Evolutionary conservation across 2,113 vertebrate species (phyloP).

Genomic region (Alectura lathami): DNA sequence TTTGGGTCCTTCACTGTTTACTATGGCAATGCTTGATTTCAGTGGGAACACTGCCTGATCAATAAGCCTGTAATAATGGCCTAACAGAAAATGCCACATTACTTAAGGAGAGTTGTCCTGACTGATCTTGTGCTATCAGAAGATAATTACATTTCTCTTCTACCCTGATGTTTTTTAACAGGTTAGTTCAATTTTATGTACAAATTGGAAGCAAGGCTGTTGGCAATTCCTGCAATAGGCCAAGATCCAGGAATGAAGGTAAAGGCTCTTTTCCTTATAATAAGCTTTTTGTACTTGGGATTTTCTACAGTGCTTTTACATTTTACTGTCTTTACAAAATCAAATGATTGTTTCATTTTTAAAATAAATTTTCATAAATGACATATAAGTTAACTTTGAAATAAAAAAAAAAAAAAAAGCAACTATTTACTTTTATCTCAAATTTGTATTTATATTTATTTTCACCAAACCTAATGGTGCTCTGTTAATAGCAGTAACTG

Average conservation of each 20-base stretch:
- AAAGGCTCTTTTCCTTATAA: conserved; percentile 32
- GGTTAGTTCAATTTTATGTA: conserved; percentile 95
- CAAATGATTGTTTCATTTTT: neutral
- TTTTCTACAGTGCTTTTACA: neutral
- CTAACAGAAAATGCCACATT: neutral
- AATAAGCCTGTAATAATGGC: neutral
- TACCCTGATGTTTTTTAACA: conserved; percentile 48
- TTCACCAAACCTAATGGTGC: neutral
- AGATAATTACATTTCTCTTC: neutral
- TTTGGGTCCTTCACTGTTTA: neutral
- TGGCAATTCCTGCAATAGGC: conserved; percentile 89
- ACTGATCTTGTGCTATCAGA: neutral
- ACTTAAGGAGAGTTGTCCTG: neutral
- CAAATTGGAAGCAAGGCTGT: conserved; percentile 93
- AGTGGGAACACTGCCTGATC: neutral
- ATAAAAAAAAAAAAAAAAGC: neutral
- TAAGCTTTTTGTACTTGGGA: neutral
- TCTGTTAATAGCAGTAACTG: neutral
- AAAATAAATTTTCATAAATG: neutral
- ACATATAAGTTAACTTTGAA: neutral
- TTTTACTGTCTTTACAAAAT: neutral
- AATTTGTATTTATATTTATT: neutral
- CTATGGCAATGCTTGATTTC: neutral
- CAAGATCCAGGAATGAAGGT: conserved; percentile 96
- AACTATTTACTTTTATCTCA: neutral